phyloP scores from a whole-genome alignment of 2,797 vertebrate species.

The Pelobates cultripes region DNA sequence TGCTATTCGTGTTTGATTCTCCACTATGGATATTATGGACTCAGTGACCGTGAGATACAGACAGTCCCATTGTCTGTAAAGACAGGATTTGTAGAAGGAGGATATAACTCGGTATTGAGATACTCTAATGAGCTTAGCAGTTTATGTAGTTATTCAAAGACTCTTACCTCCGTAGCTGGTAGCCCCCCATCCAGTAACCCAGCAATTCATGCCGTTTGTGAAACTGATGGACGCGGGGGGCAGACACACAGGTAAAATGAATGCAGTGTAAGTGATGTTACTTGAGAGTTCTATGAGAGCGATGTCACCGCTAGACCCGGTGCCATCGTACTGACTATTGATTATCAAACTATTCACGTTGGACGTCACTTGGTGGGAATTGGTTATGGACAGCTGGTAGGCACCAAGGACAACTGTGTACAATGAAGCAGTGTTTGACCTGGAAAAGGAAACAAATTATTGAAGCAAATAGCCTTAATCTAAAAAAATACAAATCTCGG shows the following conservation, averaged over 20 bases:
- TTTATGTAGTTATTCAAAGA: not conserved
- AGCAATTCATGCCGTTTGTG: constrained; percentile 61
- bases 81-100: too few species aligned
- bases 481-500: constrained; percentile 2
- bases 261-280: not conserved
- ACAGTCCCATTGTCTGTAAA: too few species aligned
- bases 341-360: constrained; percentile 66
- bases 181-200: constrained; percentile 33
- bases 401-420: constrained; percentile 67
- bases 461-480: too few species aligned
- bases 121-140: too few species aligned
- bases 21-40: too few species aligned
- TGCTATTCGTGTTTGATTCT: too few species aligned
- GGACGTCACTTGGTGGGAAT: too few species aligned
- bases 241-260: constrained; percentile 23
- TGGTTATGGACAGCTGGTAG: too few species aligned
- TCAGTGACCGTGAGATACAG: too few species aligned
- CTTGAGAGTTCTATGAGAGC: constrained; percentile 58
- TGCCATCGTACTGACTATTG: constrained; percentile 70
- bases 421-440: constrained; percentile 37
- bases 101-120: too few species aligned
- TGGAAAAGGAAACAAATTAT: not conserved
- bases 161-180: constrained; percentile 60
- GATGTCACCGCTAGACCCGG: constrained; percentile 74
- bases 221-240: constrained; percentile 58